These are phyloP conservation scores for Drosophila sechellia DNA, from an alignment of 1,140 invertebrate species.

Conservation along the genomic window DNA sequence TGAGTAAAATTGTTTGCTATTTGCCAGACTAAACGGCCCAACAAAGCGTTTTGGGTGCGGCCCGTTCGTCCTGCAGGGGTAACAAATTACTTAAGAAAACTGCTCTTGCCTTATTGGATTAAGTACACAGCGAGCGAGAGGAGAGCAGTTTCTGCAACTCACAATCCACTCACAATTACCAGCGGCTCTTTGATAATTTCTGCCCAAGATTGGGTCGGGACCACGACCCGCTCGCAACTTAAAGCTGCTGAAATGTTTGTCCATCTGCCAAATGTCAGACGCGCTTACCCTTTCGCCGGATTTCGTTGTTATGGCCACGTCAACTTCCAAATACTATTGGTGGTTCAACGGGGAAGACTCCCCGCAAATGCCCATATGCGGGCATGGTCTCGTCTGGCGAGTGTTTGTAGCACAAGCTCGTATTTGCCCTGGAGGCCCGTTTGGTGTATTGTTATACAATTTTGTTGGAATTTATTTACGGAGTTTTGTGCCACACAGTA, in stretches of 20 bases:
- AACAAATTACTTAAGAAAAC: conserved; percentile 82
- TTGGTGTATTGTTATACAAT: conserved; percentile 80
- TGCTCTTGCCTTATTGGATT: conserved; percentile 81
- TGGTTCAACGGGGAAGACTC: conserved; percentile 6
- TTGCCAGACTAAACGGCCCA: conserved; percentile 77
- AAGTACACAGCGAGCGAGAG: conserved; percentile 37
- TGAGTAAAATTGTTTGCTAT: conserved; percentile 72
- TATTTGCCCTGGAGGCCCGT: conserved; percentile 74
- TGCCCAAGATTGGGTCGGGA: conserved; percentile 2
- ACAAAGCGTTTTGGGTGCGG: conserved; percentile 50
- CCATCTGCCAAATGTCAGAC: conserved; percentile 31
- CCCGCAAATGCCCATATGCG: conserved; percentile 11
- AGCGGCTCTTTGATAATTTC: conserved; percentile 80
- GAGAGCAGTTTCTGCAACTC: conserved; percentile 60
- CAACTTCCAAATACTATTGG: conserved; percentile 56
- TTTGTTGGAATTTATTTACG: conserved; percentile 83
- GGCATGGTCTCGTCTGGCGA: conserved; percentile 31
- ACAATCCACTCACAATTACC: conserved; percentile 70
- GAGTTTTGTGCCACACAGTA: conserved; percentile 79
- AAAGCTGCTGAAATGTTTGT: conserved; percentile 52
- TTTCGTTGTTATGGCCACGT: conserved; percentile 61
- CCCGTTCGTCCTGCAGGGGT: conserved; percentile 38
- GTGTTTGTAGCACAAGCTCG: conserved; percentile 48
- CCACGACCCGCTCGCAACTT: conserved; percentile 10
- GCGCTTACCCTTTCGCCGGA: conserved; percentile 6